phyloP scores from a whole-genome alignment of 1,140 invertebrate species.

The Zaprionus camerounensis region DNA sequence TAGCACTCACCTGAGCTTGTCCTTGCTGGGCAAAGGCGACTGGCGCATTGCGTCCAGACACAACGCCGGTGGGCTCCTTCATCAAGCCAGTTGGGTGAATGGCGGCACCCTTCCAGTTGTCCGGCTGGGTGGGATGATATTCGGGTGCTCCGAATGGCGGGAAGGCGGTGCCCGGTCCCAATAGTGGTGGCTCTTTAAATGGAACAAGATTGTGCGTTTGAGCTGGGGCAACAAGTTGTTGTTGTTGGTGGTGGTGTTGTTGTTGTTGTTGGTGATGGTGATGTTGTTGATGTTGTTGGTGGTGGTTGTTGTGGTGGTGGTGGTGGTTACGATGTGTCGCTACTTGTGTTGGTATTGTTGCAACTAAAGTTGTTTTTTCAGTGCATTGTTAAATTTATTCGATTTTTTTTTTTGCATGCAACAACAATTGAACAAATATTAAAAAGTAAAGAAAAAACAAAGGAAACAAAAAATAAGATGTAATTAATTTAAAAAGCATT shows the following conservation, averaged over 20 bases:
- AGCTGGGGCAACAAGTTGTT: constrained; percentile 78
- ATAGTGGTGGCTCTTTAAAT: constrained; percentile 84
- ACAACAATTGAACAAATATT: constrained; percentile 57
- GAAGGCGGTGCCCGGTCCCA: constrained; percentile 83
- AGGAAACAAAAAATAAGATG: constrained; percentile 43
- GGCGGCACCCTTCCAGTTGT: constrained; percentile 82
- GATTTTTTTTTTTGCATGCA: constrained; percentile 59
- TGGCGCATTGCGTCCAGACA: constrained; percentile 80
- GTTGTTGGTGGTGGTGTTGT: constrained; percentile 57
- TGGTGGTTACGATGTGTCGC: constrained; percentile 47
- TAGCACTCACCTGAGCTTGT: constrained; percentile 78
- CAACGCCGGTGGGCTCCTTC: constrained; percentile 82
- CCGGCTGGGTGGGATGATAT: constrained; percentile 83
- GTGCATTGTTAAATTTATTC: constrained; percentile 40
- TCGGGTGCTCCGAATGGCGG: constrained; percentile 82
- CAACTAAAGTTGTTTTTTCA: constrained; percentile 54
- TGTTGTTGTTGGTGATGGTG: constrained; percentile 53
- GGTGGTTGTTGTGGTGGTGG: constrained; percentile 39
- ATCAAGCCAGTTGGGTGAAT: constrained; percentile 82
- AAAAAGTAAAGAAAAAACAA: constrained; percentile 48
- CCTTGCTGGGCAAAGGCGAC: constrained; percentile 81
- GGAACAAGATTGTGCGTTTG: constrained; percentile 84
- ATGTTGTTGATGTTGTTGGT: constrained; percentile 41
- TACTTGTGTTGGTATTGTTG: constrained; percentile 65
- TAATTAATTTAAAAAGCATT: constrained; percentile 25